These are phyloP conservation scores for Pteronotus mesoamericanus DNA, from an alignment of 2,797 vertebrate species.

Conservation along the genomic window DNA sequence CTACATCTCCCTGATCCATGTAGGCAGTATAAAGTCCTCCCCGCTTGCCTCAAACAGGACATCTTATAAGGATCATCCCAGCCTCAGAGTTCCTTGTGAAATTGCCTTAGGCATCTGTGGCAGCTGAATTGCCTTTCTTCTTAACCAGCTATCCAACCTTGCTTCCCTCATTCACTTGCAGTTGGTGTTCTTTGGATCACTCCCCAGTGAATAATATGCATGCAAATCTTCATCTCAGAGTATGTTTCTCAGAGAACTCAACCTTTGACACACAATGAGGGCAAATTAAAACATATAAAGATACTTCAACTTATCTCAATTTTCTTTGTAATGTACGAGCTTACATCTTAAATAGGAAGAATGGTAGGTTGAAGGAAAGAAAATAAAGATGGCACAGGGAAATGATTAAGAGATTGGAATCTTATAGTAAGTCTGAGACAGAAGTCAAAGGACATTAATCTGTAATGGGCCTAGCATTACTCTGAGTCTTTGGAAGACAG, in stretches of 20 bases:
- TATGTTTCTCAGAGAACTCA: background rate
- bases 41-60: background rate
- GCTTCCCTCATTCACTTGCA: background rate
- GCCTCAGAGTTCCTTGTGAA: background rate
- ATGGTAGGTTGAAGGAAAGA: background rate
- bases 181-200: background rate
- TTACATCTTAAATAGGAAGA: background rate
- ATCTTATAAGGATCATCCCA: background rate
- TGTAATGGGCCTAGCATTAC: background rate
- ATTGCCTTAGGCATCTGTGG: background rate
- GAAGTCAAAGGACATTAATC: background rate
- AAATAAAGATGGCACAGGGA: background rate
- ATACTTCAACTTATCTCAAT: background rate
- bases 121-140: background rate
- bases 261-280: background rate
- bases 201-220: background rate
- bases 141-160: background rate
- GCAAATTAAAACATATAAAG: background rate
- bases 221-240: background rate
- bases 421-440: background rate
- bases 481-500: background rate
- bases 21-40: background rate
- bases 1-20: background rate
- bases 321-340: background rate
- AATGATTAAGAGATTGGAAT: background rate